Evolutionary conservation across 1,140 invertebrate species (phyloP).

Genomic region (Pygmarrhopalites habei): DNA sequence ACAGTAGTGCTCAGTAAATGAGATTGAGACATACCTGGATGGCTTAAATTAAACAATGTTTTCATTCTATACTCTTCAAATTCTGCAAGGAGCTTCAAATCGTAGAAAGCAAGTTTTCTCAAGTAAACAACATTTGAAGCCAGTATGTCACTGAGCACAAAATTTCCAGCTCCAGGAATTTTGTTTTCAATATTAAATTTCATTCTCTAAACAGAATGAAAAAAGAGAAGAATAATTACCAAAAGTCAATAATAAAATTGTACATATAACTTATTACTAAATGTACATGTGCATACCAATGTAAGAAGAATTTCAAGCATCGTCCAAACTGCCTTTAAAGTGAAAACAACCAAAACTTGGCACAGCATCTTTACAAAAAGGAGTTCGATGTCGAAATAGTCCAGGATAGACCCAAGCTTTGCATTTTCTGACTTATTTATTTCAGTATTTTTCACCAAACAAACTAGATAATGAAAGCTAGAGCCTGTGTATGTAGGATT

Average conservation of each 20-base stretch:
- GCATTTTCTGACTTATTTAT: background rate
- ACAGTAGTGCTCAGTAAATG: no score
- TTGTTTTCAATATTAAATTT: background rate
- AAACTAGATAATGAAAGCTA: no score
- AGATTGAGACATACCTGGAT: no score
- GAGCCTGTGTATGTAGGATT: no score
- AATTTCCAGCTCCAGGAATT: background rate
- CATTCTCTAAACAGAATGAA: background rate
- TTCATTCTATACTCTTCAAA: background rate
- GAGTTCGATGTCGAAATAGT: slow-evolving; percentile 3
- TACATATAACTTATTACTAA: no score
- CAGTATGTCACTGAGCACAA: background rate
- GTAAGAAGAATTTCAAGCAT: background rate
- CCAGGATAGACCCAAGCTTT: background rate
- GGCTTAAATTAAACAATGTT: slow-evolving; percentile 2
- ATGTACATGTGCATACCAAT: no score
- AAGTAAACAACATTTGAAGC: background rate
- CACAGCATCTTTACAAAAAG: background rate
- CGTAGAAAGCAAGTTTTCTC: slow-evolving; percentile 3
- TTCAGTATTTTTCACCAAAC: no score
- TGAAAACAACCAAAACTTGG: slow-evolving; percentile 1
- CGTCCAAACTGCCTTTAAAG: background rate
- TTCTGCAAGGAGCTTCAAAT: slow-evolving; percentile 1
- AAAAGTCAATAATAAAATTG: no score
- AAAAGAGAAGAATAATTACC: background rate